Conservation (phyloP, 2,888 invertebrate species). For the Clepsis dumicolana region DNA sequence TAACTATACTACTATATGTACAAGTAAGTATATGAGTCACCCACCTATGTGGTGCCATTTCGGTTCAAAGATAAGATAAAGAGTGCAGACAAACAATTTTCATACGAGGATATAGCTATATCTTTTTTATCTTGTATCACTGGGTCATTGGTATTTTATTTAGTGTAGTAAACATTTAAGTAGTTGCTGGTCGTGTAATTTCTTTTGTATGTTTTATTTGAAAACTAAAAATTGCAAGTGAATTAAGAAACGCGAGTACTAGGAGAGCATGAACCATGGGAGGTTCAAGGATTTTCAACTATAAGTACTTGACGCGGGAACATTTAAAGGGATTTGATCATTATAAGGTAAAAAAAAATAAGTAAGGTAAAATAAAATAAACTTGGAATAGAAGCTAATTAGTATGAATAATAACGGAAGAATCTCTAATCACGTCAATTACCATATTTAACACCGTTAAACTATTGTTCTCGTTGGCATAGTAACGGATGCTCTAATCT, state of each 20-base stretch:
- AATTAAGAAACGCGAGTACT: neutral
- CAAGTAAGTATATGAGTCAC: neutral
- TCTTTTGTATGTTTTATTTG: neutral
- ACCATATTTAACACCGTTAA: neutral
- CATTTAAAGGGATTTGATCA: conserved; percentile 96
- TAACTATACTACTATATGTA: neutral
- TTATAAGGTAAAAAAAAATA: conserved; percentile 90
- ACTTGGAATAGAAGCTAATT: neutral
- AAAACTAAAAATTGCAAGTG: conserved; percentile 24
- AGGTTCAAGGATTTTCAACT: conserved; percentile 76
- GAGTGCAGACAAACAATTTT: conserved; percentile 6
- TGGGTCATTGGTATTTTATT: conserved; percentile 21
- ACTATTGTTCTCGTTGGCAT: neutral
- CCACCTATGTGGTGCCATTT: conserved; percentile 6
- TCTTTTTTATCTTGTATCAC: conserved; percentile 17
- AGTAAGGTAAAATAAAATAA: neutral
- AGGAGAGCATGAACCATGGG: conserved; percentile 21
- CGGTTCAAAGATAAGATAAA: conserved; percentile 29
- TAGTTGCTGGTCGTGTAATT: conserved; percentile 14
- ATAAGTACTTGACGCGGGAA: conserved; percentile 92
- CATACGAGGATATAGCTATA: conserved; percentile 1
- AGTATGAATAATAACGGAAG: neutral
- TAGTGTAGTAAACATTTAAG: conserved; percentile 21
- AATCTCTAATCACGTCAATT: conserved; percentile 10
- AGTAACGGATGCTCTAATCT: neutral